Evolutionary conservation across 2,797 vertebrate genomes (phyloP).

Genomic region (Eulemur mongoz): DNA sequence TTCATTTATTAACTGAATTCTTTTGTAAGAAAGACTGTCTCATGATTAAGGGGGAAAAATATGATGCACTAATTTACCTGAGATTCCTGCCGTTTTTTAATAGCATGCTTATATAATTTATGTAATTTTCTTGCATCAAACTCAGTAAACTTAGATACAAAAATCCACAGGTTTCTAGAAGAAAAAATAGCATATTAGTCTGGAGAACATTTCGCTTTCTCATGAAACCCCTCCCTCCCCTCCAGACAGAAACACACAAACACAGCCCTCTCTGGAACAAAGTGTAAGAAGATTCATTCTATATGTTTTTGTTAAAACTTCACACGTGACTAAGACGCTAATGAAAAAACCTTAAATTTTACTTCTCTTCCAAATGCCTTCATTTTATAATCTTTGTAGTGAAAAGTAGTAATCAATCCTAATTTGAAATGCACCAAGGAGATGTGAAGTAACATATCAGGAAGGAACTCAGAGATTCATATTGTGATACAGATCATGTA

Average conservation of each 20-base stretch:
- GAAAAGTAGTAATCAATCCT: constrained; percentile 22
- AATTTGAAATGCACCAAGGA: constrained; percentile 37
- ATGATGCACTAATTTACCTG: constrained; percentile 87
- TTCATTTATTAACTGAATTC: constrained; percentile 16
- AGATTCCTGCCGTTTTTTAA: constrained; percentile 98
- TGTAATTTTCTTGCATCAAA: constrained; percentile 99
- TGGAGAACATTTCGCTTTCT: constrained; percentile 17
- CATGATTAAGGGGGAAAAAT: background rate
- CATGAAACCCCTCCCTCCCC: background rate
- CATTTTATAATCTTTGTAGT: background rate
- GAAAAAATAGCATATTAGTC: constrained; percentile 45
- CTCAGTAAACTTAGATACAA: constrained; percentile 99
- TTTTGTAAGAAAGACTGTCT: background rate
- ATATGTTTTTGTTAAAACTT: background rate
- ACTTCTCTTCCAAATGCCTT: constrained; percentile 27
- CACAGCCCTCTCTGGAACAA: background rate
- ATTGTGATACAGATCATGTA: background rate
- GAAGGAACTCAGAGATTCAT: background rate
- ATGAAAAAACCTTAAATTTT: background rate
- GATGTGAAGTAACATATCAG: background rate
- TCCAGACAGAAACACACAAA: background rate
- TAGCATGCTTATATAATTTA: constrained; percentile 98
- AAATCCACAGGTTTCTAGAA: constrained; percentile 98
- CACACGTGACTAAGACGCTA: background rate
- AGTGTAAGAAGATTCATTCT: constrained; percentile 25